Percentiles rank a stretch among this genome's conserved stretches.
These are phyloP conservation scores for Myiagra hebetior DNA, from an alignment of 2,113 vertebrate species.

Conservation along the genomic window DNA sequence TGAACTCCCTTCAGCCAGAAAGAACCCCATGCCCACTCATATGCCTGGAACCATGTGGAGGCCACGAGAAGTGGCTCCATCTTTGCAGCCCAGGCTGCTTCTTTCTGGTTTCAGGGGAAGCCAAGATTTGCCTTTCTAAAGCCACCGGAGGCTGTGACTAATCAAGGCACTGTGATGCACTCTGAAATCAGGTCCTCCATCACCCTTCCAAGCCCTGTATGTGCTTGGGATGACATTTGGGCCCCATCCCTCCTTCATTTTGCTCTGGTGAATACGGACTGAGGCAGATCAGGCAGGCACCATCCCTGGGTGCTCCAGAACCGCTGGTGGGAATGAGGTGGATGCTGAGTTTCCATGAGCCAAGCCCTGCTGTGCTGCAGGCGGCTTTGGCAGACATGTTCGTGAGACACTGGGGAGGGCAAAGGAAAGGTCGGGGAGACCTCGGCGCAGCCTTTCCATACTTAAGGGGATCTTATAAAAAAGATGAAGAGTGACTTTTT, in stretches of 20 bases:
- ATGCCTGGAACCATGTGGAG: neutral
- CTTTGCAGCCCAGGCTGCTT: neutral
- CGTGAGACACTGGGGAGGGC: neutral
- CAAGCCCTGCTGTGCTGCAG: neutral
- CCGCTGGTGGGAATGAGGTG: accelerated
- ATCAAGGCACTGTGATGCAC: neutral
- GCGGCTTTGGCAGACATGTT: neutral
- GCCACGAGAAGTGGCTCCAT: neutral
- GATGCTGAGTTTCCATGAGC: neutral
- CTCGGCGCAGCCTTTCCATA: neutral
- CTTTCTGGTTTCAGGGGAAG: neutral
- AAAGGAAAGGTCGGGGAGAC: neutral
- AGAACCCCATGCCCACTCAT: accelerated
- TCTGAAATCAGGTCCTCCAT: neutral
- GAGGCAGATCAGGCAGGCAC: neutral
- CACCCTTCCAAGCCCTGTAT: neutral
- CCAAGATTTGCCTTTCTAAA: neutral
- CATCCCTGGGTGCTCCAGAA: accelerated
- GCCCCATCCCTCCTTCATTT: neutral
- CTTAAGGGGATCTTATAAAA: neutral
- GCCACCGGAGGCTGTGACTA: neutral
- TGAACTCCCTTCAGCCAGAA: neutral
- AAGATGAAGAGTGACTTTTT: neutral
- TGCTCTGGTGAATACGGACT: neutral
- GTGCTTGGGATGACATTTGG: neutral